Conservation (phyloP, 2,113 vertebrate species). For the Pogona vitticeps region DNA sequence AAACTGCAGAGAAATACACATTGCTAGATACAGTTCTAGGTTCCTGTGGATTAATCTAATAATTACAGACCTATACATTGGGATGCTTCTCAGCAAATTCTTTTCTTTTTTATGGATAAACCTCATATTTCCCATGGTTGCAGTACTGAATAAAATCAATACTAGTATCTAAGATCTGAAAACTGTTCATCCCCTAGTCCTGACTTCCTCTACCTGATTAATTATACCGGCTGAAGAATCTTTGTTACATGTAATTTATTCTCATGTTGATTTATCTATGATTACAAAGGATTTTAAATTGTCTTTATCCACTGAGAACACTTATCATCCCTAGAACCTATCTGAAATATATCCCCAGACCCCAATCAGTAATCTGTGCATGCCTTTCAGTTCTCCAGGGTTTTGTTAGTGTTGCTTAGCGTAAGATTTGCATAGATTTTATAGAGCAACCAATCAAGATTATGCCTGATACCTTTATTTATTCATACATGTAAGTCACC, state of each 20-base stretch:
- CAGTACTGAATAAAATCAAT: constrained; percentile 16
- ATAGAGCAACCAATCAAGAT: background rate
- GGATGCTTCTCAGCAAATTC: background rate
- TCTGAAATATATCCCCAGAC: constrained; percentile 23
- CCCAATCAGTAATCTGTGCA: constrained; percentile 35
- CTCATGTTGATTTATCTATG: constrained; percentile 20
- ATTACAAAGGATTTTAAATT: background rate
- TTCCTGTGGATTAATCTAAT: background rate
- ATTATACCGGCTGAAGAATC: background rate
- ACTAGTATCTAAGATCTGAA: background rate
- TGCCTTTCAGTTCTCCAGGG: constrained; percentile 8
- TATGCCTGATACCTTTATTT: background rate
- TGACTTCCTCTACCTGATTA: background rate
- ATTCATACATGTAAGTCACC: background rate
- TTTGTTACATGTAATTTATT: background rate
- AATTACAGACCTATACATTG: background rate
- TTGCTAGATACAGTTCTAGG: background rate
- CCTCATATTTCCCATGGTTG: constrained; percentile 13
- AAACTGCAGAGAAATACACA: background rate
- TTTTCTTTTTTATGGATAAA: background rate
- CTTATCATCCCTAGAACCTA: background rate
- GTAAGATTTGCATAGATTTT: constrained; percentile 23
- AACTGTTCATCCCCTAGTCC: background rate
- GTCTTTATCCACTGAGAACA: background rate
- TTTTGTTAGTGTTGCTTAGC: constrained; percentile 30